These are phyloP conservation scores for Thera britannica DNA, from an alignment of 2,888 invertebrate genomes.

Conservation along the genomic window DNA sequence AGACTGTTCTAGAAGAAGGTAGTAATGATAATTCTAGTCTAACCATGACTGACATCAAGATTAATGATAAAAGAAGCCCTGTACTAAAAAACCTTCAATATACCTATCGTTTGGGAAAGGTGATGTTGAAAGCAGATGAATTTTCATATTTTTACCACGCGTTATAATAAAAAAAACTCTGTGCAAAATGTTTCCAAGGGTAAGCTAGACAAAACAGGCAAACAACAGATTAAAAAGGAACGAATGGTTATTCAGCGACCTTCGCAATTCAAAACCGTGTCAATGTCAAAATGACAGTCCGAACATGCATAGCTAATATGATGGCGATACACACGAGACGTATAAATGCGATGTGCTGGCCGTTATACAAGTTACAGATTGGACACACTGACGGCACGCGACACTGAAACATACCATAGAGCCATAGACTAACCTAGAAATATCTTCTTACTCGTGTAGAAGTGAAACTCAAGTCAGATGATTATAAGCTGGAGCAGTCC, in stretches of 20 bases:
- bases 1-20: background rate
- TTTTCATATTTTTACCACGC: too few species aligned
- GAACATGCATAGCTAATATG: slow-evolving; percentile 56
- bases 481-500: too few species aligned
- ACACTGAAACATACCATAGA: slow-evolving; percentile 42
- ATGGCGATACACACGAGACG: slow-evolving; percentile 66
- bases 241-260: slow-evolving; percentile 44
- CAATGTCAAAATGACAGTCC: slow-evolving; percentile 55
- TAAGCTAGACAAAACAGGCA: too few species aligned
- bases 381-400: slow-evolving; percentile 67
- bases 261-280: slow-evolving; percentile 56
- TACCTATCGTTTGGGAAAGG: too few species aligned
- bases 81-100: too few species aligned
- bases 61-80: background rate
- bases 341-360: slow-evolving; percentile 37
- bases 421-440: background rate
- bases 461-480: slow-evolving; percentile 5
- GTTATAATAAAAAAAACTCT: background rate
- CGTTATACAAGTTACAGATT: slow-evolving; percentile 69
- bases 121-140: too few species aligned
- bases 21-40: background rate
- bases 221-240: background rate
- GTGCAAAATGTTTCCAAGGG: background rate
- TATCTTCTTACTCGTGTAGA: background rate
- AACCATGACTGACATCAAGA: background rate